Evolutionary conservation across 2,113 vertebrate genomes (phyloP).

Genomic region (Chauna torquata): DNA sequence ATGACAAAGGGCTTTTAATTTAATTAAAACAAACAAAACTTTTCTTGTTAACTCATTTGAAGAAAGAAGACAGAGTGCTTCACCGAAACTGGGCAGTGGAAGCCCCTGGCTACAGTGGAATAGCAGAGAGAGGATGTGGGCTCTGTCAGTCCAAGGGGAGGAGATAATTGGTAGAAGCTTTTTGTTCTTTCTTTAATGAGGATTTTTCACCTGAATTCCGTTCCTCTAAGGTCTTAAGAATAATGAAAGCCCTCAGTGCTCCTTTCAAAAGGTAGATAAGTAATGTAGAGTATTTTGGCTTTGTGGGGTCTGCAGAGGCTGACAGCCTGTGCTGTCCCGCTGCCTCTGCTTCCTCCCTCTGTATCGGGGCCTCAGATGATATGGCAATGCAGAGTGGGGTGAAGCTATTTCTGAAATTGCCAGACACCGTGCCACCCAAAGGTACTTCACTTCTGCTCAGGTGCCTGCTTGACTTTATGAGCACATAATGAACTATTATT

Average conservation of each 20-base stretch:
- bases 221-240: conserved; percentile 40
- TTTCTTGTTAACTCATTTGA: background rate
- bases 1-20: background rate
- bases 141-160: background rate
- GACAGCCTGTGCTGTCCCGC: background rate
- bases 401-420: background rate
- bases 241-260: background rate
- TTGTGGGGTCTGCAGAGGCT: background rate
- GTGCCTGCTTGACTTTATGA: background rate
- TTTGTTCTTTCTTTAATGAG: conserved; percentile 27
- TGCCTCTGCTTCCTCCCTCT: background rate
- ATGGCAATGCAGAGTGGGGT: background rate
- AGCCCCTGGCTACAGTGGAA: background rate
- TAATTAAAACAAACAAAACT: background rate
- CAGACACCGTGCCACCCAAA: background rate
- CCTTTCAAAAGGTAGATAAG: conserved; percentile 19
- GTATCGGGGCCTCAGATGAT: background rate
- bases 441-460: background rate
- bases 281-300: background rate
- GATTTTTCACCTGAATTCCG: conserved; percentile 16
- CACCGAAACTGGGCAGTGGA: background rate
- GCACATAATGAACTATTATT: background rate
- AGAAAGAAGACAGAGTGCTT: background rate
- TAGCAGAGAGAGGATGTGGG: background rate
- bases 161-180: too few species aligned